These are phyloP conservation scores for Drosophila ogumai DNA, from an alignment of 1,140 invertebrate species.

Conservation along the genomic window DNA sequence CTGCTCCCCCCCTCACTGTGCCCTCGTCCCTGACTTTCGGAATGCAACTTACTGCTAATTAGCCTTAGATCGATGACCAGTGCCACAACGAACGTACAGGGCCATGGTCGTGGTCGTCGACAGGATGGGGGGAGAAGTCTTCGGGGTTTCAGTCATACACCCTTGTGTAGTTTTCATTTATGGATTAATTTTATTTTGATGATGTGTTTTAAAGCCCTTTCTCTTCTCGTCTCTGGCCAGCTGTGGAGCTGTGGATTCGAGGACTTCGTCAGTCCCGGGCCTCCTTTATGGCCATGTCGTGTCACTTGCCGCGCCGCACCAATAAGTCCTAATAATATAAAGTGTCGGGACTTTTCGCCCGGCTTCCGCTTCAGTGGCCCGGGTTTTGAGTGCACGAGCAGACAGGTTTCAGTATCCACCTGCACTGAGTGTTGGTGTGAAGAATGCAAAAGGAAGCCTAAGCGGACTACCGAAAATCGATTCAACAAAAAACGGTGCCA, in stretches of 20 bases:
- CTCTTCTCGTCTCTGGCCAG: neutral
- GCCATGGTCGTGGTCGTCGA: conserved; percentile 6
- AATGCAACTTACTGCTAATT: conserved; percentile 75
- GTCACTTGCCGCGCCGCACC: conserved; percentile 25
- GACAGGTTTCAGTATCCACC: conserved; percentile 1
- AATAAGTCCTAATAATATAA: conserved; percentile 76
- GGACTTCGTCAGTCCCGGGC: conserved; percentile 19
- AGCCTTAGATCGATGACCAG: conserved; percentile 78
- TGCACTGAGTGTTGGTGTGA: conserved; percentile 34
- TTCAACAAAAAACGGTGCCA: conserved; percentile 17
- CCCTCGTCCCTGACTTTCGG: conserved; percentile 5
- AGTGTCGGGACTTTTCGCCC: conserved; percentile 61
- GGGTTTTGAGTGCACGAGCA: conserved; percentile 29
- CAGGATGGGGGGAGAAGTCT: neutral
- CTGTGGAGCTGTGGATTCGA: conserved; percentile 41
- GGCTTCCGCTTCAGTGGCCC: conserved; percentile 19
- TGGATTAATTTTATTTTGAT: neutral
- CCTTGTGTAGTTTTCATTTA: neutral
- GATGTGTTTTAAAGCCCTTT: neutral
- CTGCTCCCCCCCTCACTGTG: conserved; percentile 24
- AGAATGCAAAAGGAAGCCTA: conserved; percentile 57
- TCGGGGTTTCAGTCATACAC: neutral
- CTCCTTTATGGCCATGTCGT: conserved; percentile 24
- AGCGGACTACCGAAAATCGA: conserved; percentile 31
- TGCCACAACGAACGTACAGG: conserved; percentile 35